Evolutionary conservation across 2,888 invertebrate genomes (phyloP), one percentile per base, ranked within the genome.

Genomic region (Allophyes oxyacanthae): DNA sequence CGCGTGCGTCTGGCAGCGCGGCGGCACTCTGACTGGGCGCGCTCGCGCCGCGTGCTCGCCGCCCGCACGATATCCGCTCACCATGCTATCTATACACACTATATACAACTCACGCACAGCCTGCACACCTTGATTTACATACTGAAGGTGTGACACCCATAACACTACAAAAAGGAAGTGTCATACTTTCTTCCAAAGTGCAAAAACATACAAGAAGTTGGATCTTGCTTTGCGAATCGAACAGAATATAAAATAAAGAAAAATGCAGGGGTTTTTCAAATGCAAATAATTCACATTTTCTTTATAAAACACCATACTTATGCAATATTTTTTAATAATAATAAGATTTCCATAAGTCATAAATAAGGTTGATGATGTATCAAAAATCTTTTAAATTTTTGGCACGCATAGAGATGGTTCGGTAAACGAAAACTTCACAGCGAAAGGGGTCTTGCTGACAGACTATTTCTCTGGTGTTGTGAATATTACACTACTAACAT

Each of bases 21-120:
- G 93, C 94, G 93, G 92, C 94, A 93, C 91, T 92, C 90, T 90
- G 94, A 94, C 94, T 92, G 94, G 94, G 82, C 92, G 93, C 91
- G 92, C 91, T 88, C 87, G 88, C 85, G 87, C 90, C 87, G 90
- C 90, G 89, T 88, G 86, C 86, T 79, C 83, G 82, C 86, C 86
- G 89, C 87, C 87, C 87, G 90, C 86, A 87, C 90, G 89, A 86
- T 89, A 87, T 87, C 89, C 91, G 86, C 88, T 90, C 89, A 86
- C 89, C 84, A 82, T 78, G 77, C 85, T 90, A 88, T 88, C 90
- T 89, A 88, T 86, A 88, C 82, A 53, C 75, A 82, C 86, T 62
- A 78, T 55, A 70, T 65, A 75, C 77, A 72, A 66, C 76, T 77
- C 76, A 83, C 84, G 81, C 82, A 85, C 77, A 85, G 79, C 85